Base-by-base conservation (phyloP, 2,113 vertebrate genomes). In the Rhinoderma darwinii region DNA sequence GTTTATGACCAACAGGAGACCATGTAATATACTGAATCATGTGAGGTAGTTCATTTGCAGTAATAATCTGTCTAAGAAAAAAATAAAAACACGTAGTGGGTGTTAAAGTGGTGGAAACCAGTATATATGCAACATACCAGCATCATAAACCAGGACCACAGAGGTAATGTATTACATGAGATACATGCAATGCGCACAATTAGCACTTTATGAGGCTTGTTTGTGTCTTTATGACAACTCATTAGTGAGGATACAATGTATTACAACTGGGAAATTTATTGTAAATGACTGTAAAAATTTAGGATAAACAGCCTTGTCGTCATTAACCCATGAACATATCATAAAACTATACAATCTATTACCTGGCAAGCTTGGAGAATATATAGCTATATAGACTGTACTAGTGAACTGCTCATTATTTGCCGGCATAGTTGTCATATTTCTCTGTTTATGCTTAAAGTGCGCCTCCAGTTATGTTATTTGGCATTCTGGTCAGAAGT, bases 1-100 rank as follows among this genome's bases (percentile, higher is more conserved):
- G 89, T 92, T 95, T 95, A 91, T 95, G 93, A 89, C 93, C 94
- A 84, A 89, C 90, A 89, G 90, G 92, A 86, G 95, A 94, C 95
- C 95, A 96, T 32, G 94, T 89, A 88, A 96, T 92, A 85, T 91
- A 93, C 5, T 96, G 94, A 20, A 84, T 94, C 15, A 91, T 70
- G 25, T 90, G 89, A 89, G 87, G 94, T 76, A 96, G 93, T 43
- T 63, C 90, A 0, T 81, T 1, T 0, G 30, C 88, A 89, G 10
- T 73, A 86, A 90, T 66, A 88, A 93, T n/a, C 25, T 91, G 89
- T 37, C 93, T 93, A 88, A 63, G 87, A 91, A 0, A 82, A 90
- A 72, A 20, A 37, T 2, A 70, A 91, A 39, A 54, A 61, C 27
- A 56, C 4, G 37, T 15, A 43, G 20, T 35, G 32, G 18, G 47